Base-by-base conservation (phyloP, 2,888 invertebrate species). In the Cryptophagus acutangulus region DNA sequence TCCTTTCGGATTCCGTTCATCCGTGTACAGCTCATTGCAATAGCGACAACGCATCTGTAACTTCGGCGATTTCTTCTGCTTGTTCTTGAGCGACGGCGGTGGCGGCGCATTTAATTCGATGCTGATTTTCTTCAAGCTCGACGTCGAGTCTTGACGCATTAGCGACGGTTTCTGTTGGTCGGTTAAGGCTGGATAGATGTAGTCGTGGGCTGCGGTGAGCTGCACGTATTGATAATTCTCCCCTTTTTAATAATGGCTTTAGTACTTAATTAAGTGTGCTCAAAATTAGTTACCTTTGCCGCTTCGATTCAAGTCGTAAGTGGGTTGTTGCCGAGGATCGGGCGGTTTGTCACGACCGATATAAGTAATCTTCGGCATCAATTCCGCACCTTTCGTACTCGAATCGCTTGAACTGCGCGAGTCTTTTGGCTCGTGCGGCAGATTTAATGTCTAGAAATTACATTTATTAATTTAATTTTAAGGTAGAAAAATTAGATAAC, bases 181-280 rank as follows among this genome's bases (percentile, higher is more conserved):
- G 48, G 85, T 77, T n/a, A n/a, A n/a, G 47, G 79, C 76, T 0
- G 91, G 90, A 70, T 93, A 92, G 55, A 86, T 83, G 71, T 92
- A 93, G 55, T 93, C 92, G 67, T 90, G 90, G 14, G 79, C 81
- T 48, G 85, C 79, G 31, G 84, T 82, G 52, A 91, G 74, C 62
- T 89, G 87, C 44, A 92, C 90, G 66, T 91, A 90, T 17, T 88
- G 84, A 69, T 87, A 87, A 52, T 81, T 79, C 54, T 86, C 85
- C 14, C 78, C 75, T 58, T 69, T 15, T n/a, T 6, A 26, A 26
- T n/a, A 26, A 26, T 13, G 12, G 12, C 9, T 4, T 26, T 26
- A 6, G n/a, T 13, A 26, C 3, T 26, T n/a, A n/a, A n/a, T n/a
- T n/a, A 30, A 31, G 17, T 36, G 41, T n/a, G 3, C 16, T 31